Base-by-base conservation (phyloP, 1,140 invertebrate genomes). In the Stegodyphus dumicola region DNA sequence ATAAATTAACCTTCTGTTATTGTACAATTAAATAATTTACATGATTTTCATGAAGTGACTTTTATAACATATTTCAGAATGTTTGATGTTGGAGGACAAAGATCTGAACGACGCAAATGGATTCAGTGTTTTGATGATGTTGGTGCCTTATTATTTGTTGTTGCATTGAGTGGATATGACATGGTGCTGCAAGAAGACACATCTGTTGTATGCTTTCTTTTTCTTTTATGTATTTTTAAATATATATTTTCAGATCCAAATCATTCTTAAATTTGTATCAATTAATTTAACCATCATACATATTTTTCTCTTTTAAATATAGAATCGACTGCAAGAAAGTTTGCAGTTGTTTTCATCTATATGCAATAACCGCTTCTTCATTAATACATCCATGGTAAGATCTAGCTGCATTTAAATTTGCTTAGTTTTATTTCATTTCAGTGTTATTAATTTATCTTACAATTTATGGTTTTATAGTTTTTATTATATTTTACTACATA, bases 61-160 rank as follows among this genome's bases (percentile, higher is more conserved):
- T 33, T 33, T 33, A 33, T 33, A 33, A 33, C 33, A 91, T 88
- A 92, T 52, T 67, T 5, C 17, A 78, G 86, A 70, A 85, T 87
- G 86, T 90, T 90, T 79, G 91, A 91, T 87, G 92, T 92, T 66
- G 91, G 91, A 7, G 91, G 92, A 86, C 92, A 93, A 86, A 89
- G 92, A 86, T 93, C 92, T 76, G 92, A 93, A 88, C 88, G 92
- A 48, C 88, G 91, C 64, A 93, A 93, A 88, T 93, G 92, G 92
- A 93, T 93, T 73, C 90, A 91, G 92, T 93, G 88, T 94, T 94
- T 94, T 90, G 93, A 94, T 90, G 93, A 94, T 90, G 93, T 94
- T 5, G 91, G 91, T 88, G 93, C 93, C 49, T 91, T 94, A 11
- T 87, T 94, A 54, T 94, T 93, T 91, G 93, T 94, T 66, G 93